phyloP scores from a whole-genome alignment of 2,113 vertebrate species.

The Nanorana parkeri region DNA sequence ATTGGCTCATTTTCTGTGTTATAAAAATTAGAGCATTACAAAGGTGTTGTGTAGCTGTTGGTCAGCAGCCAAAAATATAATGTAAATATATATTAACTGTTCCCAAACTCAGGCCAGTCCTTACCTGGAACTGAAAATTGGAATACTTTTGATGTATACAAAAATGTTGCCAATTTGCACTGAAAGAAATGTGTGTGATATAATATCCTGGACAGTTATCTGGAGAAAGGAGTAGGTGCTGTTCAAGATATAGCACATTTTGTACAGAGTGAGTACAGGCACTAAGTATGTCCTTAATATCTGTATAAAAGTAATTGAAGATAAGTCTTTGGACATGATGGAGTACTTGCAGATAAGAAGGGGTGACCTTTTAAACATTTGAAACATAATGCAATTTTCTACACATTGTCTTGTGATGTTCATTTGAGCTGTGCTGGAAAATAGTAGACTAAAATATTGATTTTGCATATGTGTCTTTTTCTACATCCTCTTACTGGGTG shows the following conservation, averaged over 20 bases:
- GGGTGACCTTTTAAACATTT: neutral
- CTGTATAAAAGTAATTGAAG: neutral
- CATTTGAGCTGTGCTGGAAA: neutral
- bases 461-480: neutral
- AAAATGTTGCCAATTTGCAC: neutral
- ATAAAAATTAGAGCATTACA: conserved; percentile 7
- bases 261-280: neutral
- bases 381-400: neutral
- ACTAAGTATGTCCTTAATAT: neutral
- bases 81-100: neutral
- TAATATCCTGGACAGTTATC: neutral
- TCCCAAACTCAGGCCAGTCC: neutral
- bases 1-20: conserved; percentile 30
- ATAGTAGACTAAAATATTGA: neutral
- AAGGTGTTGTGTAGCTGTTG: conserved; percentile 32
- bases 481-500: too few species aligned
- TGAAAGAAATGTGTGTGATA: neutral
- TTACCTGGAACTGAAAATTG: conserved; percentile 13
- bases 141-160: neutral
- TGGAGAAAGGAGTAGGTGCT: neutral
- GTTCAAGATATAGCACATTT: conserved; percentile 10
- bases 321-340: neutral
- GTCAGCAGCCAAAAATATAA: conserved; percentile 16
- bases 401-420: neutral
- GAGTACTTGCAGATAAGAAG: neutral